Evolutionary conservation across 37 sponge, comb jelly and placozoan genomes (phyloP).

Genomic region (Ianthella basta): DNA sequence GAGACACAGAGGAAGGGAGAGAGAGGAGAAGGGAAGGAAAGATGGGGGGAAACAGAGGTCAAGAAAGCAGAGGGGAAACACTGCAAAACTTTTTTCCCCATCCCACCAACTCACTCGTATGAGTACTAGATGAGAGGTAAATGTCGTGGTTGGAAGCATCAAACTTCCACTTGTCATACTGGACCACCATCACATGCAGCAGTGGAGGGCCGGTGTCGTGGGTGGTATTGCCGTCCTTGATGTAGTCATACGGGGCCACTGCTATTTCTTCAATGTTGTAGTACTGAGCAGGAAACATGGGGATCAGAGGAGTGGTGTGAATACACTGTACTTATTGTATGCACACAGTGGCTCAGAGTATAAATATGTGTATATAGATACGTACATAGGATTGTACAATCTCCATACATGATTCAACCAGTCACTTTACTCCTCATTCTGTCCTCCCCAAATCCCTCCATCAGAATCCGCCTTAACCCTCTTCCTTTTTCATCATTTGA

Average conservation of each 20-base stretch:
- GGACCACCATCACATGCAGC: neutral
- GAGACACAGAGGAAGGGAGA: too few relatives aligned
- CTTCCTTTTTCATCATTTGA: too few relatives aligned
- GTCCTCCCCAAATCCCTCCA: too few relatives aligned
- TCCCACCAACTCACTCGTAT: slow-evolving; percentile 1
- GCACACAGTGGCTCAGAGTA: too few relatives aligned
- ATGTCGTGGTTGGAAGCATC: neutral
- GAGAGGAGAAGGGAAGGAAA: too few relatives aligned
- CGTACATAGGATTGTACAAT: too few relatives aligned
- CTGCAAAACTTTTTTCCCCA: neutral
- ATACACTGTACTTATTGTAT: too few relatives aligned
- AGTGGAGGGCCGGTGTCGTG: neutral
- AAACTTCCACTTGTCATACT: neutral
- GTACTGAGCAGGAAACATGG: slow-evolving; percentile 37
- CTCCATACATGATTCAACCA: too few relatives aligned
- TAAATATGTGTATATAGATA: too few relatives aligned
- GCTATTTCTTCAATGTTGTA: slow-evolving; percentile 53
- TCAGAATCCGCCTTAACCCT: too few relatives aligned
- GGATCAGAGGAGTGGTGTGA: neutral
- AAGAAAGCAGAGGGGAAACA: slow-evolving; percentile 19
- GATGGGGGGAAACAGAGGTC: too few relatives aligned
- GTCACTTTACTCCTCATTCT: too few relatives aligned
- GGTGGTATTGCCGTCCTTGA: neutral
- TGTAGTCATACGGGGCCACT: slow-evolving; percentile 76
- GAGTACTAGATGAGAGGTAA: neutral